phyloP scores from a whole-genome alignment of 2,888 invertebrate genomes.

The Dolichomitus sp. region DNA sequence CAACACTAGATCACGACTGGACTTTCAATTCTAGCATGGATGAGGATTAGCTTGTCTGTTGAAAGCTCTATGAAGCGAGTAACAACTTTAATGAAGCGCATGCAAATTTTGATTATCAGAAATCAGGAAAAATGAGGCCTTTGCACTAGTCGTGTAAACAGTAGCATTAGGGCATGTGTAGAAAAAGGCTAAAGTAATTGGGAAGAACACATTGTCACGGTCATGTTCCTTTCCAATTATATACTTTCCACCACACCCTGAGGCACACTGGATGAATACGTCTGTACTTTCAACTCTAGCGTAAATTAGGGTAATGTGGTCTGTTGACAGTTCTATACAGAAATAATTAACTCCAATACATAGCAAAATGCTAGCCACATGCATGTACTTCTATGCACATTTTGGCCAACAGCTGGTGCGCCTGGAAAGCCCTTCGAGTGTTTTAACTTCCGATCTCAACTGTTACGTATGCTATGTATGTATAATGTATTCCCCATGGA shows the following conservation, averaged over 20 bases:
- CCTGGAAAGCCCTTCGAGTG: conserved; percentile 32
- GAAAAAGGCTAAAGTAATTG: conserved; percentile 10
- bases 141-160: not conserved
- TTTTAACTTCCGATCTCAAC: conserved; percentile 20
- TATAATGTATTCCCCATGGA: conserved; percentile 37
- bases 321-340: conserved; percentile 5
- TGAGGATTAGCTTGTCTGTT: not conserved
- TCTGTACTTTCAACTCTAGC: not conserved
- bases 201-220: conserved; percentile 49
- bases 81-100: not conserved
- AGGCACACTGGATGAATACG: conserved; percentile 2
- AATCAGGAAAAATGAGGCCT: not conserved
- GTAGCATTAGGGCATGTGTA: not conserved
- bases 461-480: not conserved
- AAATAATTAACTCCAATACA: conserved; percentile 53
- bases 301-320: not conserved
- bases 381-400: not conserved
- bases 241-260: conserved; percentile 37
- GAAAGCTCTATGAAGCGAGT: not conserved
- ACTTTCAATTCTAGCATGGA: not conserved
- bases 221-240: conserved; percentile 45
- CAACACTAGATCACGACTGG: conserved; percentile 13
- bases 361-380: conserved; percentile 20
- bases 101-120: too few species aligned
- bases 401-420: conserved; percentile 16